Conservation (phyloP, 2,113 vertebrate species). For the Nothoprocta pentlandii region DNA sequence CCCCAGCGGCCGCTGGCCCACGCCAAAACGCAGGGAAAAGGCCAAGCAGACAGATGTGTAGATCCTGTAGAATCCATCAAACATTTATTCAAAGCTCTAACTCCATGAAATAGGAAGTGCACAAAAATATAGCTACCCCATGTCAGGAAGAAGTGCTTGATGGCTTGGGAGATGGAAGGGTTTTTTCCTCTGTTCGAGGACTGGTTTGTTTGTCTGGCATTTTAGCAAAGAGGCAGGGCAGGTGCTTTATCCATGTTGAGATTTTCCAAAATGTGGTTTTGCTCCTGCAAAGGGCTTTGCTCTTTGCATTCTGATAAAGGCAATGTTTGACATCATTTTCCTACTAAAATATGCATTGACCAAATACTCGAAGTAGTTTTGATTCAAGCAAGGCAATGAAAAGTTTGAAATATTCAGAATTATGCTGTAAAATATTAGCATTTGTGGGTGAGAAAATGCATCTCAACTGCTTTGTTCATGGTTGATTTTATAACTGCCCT, state of each 20-base stretch:
- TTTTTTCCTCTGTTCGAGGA: neutral
- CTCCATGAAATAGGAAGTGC: neutral
- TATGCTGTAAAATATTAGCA: neutral
- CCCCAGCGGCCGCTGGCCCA: accelerated
- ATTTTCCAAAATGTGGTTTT: neutral
- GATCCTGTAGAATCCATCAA: neutral
- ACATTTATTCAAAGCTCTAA: neutral
- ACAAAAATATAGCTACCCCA: neutral
- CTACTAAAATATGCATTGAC: neutral
- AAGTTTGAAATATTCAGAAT: neutral
- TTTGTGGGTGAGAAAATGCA: neutral
- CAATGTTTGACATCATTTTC: neutral
- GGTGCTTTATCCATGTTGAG: neutral
- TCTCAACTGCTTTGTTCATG: neutral
- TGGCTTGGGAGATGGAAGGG: neutral
- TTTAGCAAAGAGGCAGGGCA: neutral
- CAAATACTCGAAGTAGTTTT: neutral
- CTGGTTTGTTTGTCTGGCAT: neutral
- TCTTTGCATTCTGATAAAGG: neutral
- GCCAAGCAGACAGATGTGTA: neutral
- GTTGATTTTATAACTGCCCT: neutral
- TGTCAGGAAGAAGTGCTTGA: neutral
- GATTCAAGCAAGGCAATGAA: neutral
- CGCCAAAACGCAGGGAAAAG: neutral
- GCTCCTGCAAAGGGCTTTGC: neutral